Conservation (phyloP, 2,888 invertebrate species). For the Capitulum mitella region DNA sequence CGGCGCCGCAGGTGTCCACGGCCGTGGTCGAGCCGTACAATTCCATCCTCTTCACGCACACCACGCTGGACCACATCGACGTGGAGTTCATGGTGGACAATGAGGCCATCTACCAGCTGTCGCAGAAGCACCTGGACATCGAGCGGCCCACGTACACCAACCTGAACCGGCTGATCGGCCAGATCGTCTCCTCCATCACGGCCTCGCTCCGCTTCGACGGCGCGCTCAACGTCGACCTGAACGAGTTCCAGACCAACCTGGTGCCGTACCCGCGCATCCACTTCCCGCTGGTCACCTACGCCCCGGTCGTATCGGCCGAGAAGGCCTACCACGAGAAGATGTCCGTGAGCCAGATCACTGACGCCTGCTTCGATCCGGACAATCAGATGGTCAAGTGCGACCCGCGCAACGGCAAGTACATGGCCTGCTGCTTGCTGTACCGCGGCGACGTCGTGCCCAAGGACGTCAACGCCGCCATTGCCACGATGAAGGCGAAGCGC, state of each 20-base stretch:
- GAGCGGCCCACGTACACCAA: conserved; percentile 45
- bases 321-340: conserved; percentile 40
- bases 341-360: conserved; percentile 46
- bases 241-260: conserved; percentile 73
- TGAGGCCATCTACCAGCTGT: conserved; percentile 65
- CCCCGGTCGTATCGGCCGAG: conserved; percentile 38
- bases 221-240: conserved; percentile 71
- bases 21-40: conserved; percentile 54
- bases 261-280: conserved; percentile 90
- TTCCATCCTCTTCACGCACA: conserved; percentile 59
- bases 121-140: conserved; percentile 59
- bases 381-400: conserved; percentile 42
- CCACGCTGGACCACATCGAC: conserved; percentile 50
- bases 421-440: conserved; percentile 49
- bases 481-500: conserved; percentile 46
- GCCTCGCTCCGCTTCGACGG: conserved; percentile 48
- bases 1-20: conserved; percentile 43
- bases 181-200: conserved; percentile 42
- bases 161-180: conserved; percentile 31
- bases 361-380: conserved; percentile 44
- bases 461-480: conserved; percentile 43
- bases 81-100: conserved; percentile 56
- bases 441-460: conserved; percentile 49
- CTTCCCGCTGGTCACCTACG: conserved; percentile 59
- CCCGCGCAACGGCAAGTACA: conserved; percentile 43